These are phyloP conservation scores for Lordiphosa stackelbergi DNA, from an alignment of 1,140 invertebrate genomes.

Conservation along the genomic window DNA sequence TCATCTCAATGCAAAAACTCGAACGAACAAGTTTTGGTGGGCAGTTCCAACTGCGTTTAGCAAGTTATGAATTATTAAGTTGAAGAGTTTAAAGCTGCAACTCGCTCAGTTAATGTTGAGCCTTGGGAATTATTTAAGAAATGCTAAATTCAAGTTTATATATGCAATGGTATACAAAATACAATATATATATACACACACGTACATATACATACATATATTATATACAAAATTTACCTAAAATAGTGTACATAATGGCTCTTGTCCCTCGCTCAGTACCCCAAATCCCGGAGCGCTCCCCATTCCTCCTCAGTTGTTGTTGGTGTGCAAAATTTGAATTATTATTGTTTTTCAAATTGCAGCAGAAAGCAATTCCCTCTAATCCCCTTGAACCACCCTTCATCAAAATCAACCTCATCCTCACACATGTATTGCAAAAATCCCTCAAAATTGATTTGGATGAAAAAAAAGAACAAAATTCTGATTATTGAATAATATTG, in stretches of 20 bases:
- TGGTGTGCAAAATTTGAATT: constrained; percentile 37
- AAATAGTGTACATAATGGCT: constrained; percentile 62
- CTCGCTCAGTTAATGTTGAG: constrained; percentile 66
- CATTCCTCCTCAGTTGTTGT: constrained; percentile 39
- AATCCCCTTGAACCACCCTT: constrained; percentile 6
- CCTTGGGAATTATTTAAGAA: constrained; percentile 56
- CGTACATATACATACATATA: constrained; percentile 46
- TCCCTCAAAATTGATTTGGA: constrained; percentile 41
- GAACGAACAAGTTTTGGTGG: constrained; percentile 57
- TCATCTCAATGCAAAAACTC: constrained; percentile 40
- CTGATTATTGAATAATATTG: constrained; percentile 67
- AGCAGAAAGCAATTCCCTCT: constrained; percentile 39
- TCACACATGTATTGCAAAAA: constrained; percentile 34
- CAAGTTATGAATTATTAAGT: too few species aligned
- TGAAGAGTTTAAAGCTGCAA: constrained; percentile 15
- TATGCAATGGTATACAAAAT: constrained; percentile 62
- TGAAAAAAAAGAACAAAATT: constrained; percentile 36
- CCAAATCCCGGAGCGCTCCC: constrained; percentile 22
- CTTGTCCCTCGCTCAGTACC: constrained; percentile 8
- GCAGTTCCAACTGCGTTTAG: not conserved
- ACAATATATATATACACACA: constrained; percentile 47
- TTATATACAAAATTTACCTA: constrained; percentile 61
- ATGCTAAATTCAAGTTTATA: constrained; percentile 73
- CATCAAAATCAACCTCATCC: constrained; percentile 28
- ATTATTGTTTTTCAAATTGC: constrained; percentile 52